Evolutionary conservation across 2,888 invertebrate genomes (phyloP).

Genomic region (Netelia fuscicornis): DNA sequence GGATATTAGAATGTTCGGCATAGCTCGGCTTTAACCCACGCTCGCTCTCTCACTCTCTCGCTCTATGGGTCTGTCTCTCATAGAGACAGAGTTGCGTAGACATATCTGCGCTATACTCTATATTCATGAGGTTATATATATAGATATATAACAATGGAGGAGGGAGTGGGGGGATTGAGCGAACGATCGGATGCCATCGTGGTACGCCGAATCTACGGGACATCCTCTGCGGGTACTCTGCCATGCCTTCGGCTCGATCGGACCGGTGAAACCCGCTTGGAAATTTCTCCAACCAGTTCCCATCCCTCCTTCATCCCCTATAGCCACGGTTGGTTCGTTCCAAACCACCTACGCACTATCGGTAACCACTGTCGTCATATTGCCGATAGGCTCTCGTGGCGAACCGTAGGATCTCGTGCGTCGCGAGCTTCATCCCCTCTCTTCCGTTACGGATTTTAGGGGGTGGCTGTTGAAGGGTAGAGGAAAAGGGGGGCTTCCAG

Average conservation of each 20-base stretch:
- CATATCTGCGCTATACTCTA: slow-evolving; percentile 10
- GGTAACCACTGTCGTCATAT: slow-evolving; percentile 20
- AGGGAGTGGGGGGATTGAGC: slow-evolving; percentile 46
- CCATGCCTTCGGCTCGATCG: slow-evolving; percentile 62
- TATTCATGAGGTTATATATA: slow-evolving; percentile 63
- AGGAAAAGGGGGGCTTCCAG: not conserved
- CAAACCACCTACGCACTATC: not conserved
- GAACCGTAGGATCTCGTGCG: slow-evolving; percentile 34
- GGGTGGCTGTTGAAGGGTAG: not conserved
- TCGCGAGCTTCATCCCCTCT: slow-evolving; percentile 2
- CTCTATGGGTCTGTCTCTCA: not conserved
- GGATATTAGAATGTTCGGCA: slow-evolving; percentile 81
- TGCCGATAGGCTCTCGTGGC: slow-evolving; percentile 21
- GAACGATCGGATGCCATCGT: slow-evolving; percentile 75
- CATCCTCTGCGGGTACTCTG: slow-evolving; percentile 71
- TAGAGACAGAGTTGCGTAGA: slow-evolving; percentile 12
- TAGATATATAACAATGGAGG: slow-evolving; percentile 38
- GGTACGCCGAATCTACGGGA: slow-evolving; percentile 76
- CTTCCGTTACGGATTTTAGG: not conserved
- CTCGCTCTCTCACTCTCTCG: slow-evolving; percentile 6
- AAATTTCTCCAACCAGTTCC: slow-evolving; percentile 55
- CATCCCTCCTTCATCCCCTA: not conserved
- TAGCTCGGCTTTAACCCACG: slow-evolving; percentile 71
- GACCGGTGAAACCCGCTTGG: slow-evolving; percentile 19
- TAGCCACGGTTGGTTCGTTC: not conserved